Percentiles rank a stretch among this genome's conserved stretches.
phyloP scores from a whole-genome alignment of 2,113 vertebrate genomes.

The Oenanthe oenanthe region DNA sequence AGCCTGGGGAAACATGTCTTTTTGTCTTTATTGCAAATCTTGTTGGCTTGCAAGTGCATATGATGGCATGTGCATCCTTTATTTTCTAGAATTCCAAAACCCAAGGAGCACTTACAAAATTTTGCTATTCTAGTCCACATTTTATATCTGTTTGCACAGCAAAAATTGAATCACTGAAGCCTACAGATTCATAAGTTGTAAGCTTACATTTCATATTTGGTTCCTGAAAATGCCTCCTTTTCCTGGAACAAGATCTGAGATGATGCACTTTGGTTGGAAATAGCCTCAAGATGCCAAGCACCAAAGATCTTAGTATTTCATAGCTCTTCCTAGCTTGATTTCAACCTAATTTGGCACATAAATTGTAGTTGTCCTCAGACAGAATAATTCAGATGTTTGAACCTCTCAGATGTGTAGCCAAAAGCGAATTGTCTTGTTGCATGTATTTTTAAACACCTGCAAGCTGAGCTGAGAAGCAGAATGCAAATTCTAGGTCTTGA shows the following conservation, averaged over 20 bases:
- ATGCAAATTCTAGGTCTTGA: constrained; percentile 42
- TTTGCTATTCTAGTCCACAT: neutral
- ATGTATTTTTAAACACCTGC: constrained; percentile 69
- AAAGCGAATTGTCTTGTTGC: constrained; percentile 59
- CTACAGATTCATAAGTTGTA: neutral
- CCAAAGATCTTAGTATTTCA: constrained; percentile 30
- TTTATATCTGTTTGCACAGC: neutral
- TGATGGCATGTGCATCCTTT: neutral
- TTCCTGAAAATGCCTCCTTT: constrained; percentile 20
- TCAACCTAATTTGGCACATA: constrained; percentile 56
- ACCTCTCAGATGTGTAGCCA: constrained; percentile 63
- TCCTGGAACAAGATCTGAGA: neutral
- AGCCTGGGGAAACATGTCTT: neutral
- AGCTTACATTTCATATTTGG: neutral
- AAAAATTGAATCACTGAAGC: neutral
- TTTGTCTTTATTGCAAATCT: neutral
- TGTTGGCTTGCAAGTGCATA: neutral
- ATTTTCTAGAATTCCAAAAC: neutral
- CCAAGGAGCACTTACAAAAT: neutral
- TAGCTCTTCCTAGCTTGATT: constrained; percentile 25
- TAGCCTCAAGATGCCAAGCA: constrained; percentile 4
- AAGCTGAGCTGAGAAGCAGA: constrained; percentile 31
- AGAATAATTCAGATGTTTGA: constrained; percentile 70
- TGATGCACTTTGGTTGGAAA: neutral
- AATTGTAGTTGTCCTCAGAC: constrained; percentile 58